Evolutionary conservation across 37 sponge, comb jelly and placozoan species (phyloP).

Genomic region (Chondrosia reniformis): DNA sequence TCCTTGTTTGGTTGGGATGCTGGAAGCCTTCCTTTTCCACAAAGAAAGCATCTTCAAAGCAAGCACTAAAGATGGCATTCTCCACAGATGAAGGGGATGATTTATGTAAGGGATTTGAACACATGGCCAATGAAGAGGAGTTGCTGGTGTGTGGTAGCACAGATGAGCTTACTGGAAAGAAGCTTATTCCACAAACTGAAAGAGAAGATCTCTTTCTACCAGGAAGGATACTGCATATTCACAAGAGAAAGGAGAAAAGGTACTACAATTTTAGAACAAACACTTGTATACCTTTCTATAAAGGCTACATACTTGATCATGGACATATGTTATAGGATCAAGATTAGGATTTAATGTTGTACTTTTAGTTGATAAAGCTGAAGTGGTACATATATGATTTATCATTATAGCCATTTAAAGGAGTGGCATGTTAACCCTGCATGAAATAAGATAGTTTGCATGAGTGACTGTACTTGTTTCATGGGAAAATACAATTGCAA

Average conservation of each 20-base stretch:
- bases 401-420: too few species aligned
- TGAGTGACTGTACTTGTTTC: too few species aligned
- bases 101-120: background rate
- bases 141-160: background rate
- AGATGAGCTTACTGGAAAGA: constrained; percentile 47
- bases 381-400: too few species aligned
- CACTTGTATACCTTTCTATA: background rate
- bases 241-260: background rate
- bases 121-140: background rate
- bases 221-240: constrained; percentile 57
- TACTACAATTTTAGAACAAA: background rate
- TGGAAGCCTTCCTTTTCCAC: too few species aligned
- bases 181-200: background rate
- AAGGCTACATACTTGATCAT: background rate
- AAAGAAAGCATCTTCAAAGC: too few species aligned
- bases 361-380: background rate
- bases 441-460: too few species aligned
- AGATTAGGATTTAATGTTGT: background rate
- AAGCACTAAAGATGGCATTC: too few species aligned
- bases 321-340: background rate
- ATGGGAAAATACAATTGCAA: too few species aligned
- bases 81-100: background rate
- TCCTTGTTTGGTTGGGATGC: too few species aligned
- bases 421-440: too few species aligned
- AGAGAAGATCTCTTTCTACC: constrained; percentile 38